Percentiles rank a stretch among this genome's conserved stretches.
These are phyloP conservation scores for Mesorhabditis spiculigera DNA, from an alignment of 2,888 invertebrate species.

Conservation along the genomic window DNA sequence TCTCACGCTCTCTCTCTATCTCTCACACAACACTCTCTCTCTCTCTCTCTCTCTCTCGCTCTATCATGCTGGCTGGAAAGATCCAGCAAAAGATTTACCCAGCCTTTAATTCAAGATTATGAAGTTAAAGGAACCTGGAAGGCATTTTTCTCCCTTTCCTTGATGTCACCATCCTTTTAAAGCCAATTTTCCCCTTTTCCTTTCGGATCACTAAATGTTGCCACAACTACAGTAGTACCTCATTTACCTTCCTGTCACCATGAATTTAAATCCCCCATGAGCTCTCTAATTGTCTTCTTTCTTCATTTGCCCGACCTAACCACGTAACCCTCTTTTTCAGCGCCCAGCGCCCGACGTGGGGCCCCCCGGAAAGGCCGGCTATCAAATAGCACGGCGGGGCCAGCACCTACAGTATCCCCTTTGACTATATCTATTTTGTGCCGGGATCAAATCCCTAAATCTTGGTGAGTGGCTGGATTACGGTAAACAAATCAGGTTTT, in stretches of 20 bases:
- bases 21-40: neutral
- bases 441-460: neutral
- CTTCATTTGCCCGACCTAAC: neutral
- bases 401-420: neutral
- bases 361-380: neutral
- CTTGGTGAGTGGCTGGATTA: neutral
- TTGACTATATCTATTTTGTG: neutral
- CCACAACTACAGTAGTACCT: neutral
- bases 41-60: slow-evolving; percentile 10
- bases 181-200: neutral
- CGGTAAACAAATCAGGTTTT: too few species aligned
- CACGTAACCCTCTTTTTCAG: neutral
- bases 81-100: neutral
- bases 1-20: too few species aligned
- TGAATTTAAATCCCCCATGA: too few species aligned
- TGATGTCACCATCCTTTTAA: neutral
- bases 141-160: too few species aligned
- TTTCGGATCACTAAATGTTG: neutral
- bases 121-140: too few species aligned
- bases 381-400: slow-evolving; percentile 4
- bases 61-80: slow-evolving; percentile 3
- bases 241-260: neutral
- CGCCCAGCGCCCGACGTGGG: neutral
- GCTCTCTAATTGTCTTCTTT: neutral
- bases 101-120: neutral